phyloP scores from a whole-genome alignment of 2,797 vertebrate genomes.

The Paramormyrops hopkinsi region DNA sequence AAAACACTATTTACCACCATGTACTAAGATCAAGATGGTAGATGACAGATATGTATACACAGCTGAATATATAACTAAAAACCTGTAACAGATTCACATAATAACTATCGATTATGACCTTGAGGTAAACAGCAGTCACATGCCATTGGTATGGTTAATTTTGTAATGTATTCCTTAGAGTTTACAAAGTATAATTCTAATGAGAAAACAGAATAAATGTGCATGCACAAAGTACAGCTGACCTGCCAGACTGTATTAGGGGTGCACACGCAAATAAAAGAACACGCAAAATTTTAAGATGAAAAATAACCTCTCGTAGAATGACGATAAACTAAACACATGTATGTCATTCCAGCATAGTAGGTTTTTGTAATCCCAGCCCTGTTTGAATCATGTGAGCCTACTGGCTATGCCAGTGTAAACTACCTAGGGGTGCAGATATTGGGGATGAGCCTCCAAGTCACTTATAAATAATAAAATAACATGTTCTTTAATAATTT shows the following conservation, averaged over 20 bases:
- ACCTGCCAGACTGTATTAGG: background rate
- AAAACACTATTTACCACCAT: background rate
- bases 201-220: background rate
- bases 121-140: background rate
- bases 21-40: background rate
- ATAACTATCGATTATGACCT: background rate
- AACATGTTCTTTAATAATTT: slow-evolving; percentile 60
- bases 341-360: background rate
- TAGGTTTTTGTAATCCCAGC: slow-evolving; percentile 32
- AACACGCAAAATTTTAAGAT: background rate
- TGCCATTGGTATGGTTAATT: background rate
- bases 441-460: slow-evolving; percentile 51
- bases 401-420: slow-evolving; percentile 36
- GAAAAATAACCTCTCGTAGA: background rate
- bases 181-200: background rate
- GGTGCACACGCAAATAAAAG: background rate
- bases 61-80: background rate
- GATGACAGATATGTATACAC: background rate
- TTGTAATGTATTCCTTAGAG: background rate
- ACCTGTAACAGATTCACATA: background rate
- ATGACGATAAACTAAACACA: background rate
- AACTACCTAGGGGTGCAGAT: slow-evolving; percentile 38
- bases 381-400: slow-evolving; percentile 47
- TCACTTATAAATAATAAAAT: slow-evolving; percentile 63
- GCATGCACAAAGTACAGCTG: background rate